These are phyloP conservation scores for Oceanodroma leucorhoa DNA, from an alignment of 2,797 vertebrate species.

Conservation along the genomic window DNA sequence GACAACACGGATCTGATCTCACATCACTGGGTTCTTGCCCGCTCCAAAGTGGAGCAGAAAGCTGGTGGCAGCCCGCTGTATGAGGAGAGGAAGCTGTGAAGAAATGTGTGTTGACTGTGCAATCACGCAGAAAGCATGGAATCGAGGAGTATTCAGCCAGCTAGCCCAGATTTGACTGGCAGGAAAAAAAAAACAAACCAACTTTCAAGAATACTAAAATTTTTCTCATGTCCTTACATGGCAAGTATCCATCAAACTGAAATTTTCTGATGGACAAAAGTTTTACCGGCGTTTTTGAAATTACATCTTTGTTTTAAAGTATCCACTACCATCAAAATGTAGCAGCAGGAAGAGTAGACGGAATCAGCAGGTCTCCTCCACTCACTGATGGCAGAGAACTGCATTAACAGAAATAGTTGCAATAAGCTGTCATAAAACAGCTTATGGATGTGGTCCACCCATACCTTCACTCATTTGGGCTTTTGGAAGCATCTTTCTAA, in stretches of 20 bases:
- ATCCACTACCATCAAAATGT: fast-evolving
- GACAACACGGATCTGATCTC: background rate
- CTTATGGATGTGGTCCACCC: background rate
- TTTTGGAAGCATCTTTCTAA: background rate
- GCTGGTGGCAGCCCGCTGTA: fast-evolving
- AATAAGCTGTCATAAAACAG: background rate
- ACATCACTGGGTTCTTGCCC: background rate
- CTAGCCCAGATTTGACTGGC: background rate
- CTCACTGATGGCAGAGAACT: background rate
- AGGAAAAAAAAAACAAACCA: background rate
- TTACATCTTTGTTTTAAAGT: background rate
- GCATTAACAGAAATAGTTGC: background rate
- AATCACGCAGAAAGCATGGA: background rate
- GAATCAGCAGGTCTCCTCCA: background rate
- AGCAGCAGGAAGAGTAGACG: background rate
- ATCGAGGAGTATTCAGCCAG: background rate
- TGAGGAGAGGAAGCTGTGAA: background rate
- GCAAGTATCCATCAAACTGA: background rate
- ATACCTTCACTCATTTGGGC: fast-evolving
- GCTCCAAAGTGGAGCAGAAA: fast-evolving
- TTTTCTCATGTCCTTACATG: background rate
- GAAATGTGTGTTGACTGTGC: background rate
- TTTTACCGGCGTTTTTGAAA: background rate
- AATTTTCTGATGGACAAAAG: background rate
- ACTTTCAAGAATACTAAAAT: background rate